Conservation (phyloP, 2,888 invertebrate genomes). For the Bruchidius siliquastri region DNA sequence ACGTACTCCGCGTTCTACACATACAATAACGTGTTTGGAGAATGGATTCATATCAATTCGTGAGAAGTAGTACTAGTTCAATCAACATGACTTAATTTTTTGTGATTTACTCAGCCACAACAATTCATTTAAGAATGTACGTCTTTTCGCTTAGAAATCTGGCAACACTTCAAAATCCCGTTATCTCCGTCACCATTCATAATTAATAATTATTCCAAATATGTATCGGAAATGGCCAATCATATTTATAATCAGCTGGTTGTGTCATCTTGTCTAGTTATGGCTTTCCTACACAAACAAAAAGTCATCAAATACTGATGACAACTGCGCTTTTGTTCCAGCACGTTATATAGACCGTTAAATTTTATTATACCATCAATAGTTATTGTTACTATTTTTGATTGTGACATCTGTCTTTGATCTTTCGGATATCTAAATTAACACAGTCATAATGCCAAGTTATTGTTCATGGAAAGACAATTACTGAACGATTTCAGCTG, state of each 20-base stretch:
- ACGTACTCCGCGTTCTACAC: too few relatives aligned
- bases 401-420: not conserved
- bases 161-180: not conserved
- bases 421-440: not conserved
- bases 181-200: not conserved
- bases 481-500: not conserved
- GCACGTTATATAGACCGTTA: not conserved
- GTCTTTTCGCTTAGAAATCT: not conserved
- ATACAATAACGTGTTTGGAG: too few relatives aligned
- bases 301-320: not conserved
- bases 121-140: too few relatives aligned
- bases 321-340: slow-evolving; percentile 3
- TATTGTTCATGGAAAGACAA: not conserved
- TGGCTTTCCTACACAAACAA: not conserved
- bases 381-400: not conserved
- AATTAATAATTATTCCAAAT: not conserved
- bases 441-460: not conserved
- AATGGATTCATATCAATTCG: too few relatives aligned
- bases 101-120: too few relatives aligned
- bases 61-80: too few relatives aligned
- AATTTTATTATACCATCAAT: not conserved
- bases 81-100: too few relatives aligned
- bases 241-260: not conserved
- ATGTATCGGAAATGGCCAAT: not conserved
- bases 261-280: not conserved